These are phyloP conservation scores for Ligdia adustata DNA, from an alignment of 2,888 invertebrate genomes.

Conservation along the genomic window DNA sequence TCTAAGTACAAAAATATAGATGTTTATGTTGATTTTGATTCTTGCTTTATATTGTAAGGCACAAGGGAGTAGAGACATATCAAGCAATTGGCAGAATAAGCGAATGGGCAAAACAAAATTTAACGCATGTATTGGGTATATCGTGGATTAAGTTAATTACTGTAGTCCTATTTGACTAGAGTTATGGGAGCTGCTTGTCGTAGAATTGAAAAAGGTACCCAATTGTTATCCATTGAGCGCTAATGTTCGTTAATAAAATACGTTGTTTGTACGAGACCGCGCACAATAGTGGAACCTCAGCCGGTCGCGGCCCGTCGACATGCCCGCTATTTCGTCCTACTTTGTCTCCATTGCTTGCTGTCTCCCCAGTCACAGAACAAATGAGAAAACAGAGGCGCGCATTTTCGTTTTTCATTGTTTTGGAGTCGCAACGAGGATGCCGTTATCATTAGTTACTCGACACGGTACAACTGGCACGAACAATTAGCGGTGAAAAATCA, in stretches of 20 bases:
- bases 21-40: no score
- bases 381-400: constrained; percentile 60
- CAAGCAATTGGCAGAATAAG: no score
- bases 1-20: no score
- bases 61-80: no score
- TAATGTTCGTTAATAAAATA: constrained; percentile 77
- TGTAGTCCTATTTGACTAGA: no score
- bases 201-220: no score
- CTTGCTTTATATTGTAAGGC: no score
- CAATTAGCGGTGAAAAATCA: constrained; percentile 43
- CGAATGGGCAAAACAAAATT: no score
- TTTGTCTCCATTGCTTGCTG: constrained; percentile 70
- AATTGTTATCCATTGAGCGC: constrained; percentile 55
- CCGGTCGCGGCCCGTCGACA: constrained; percentile 50
- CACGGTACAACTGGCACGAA: constrained; percentile 36
- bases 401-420: constrained; percentile 67
- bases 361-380: constrained; percentile 58
- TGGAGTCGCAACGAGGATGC: constrained; percentile 43
- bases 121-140: no score
- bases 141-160: no score
- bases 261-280: constrained; percentile 70
- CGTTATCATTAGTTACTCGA: constrained; percentile 43
- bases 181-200: no score
- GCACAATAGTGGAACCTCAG: constrained; percentile 59
- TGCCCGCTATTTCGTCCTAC: constrained; percentile 65